Evolutionary conservation across 2,113 vertebrate genomes (phyloP).

Genomic region (Mormoops blainvillei): DNA sequence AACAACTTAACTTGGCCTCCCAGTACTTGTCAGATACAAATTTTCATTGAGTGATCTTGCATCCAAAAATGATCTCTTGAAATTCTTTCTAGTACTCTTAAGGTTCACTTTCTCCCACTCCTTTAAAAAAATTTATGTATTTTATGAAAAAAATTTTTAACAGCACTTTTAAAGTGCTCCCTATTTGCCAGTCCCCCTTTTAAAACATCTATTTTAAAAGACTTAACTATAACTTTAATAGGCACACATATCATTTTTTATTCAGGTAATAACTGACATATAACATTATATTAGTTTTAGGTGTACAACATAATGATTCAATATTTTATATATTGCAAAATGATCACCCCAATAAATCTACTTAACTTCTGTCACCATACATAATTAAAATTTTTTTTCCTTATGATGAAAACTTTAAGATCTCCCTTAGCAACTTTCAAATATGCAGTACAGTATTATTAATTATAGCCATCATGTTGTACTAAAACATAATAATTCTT

Average conservation of each 20-base stretch:
- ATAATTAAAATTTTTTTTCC: neutral
- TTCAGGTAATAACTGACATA: neutral
- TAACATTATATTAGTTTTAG: neutral
- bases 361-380: neutral
- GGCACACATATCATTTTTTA: neutral
- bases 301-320: neutral
- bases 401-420: neutral
- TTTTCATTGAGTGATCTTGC: neutral
- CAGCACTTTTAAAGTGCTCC: neutral
- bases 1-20: neutral
- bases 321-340: neutral
- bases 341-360: neutral
- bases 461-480: neutral
- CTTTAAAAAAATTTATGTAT: neutral
- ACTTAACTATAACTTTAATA: neutral
- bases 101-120: neutral
- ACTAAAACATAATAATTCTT: neutral
- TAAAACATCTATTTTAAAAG: neutral
- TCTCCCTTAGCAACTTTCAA: neutral
- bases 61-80: neutral
- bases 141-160: slow-evolving; percentile 3
- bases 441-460: neutral
- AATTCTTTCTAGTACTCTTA: neutral
- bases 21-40: neutral
- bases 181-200: neutral